Conservation (phyloP, 2,113 vertebrate genomes). For the Podarcis cretensis region DNA sequence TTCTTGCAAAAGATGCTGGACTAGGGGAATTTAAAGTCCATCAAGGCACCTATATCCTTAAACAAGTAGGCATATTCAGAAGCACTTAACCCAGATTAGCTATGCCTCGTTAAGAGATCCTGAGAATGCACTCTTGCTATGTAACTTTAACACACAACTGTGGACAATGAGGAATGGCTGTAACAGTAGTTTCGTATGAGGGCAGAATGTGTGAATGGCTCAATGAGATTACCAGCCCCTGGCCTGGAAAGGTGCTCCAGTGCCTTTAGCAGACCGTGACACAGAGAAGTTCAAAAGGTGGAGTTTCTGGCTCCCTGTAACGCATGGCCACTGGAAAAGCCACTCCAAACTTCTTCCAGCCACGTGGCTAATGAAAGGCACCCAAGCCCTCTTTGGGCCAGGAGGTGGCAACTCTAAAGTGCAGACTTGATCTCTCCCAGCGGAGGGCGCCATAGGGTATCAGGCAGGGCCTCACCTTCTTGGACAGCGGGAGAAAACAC, state of each 20-base stretch:
- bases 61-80: background rate
- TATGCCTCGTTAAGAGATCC: background rate
- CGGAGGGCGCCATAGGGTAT: background rate
- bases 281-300: background rate
- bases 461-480: slow-evolving; percentile 34
- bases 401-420: slow-evolving; percentile 10
- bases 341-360: background rate
- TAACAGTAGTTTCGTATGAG: background rate
- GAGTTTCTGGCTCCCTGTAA: background rate
- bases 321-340: background rate
- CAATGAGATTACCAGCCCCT: background rate
- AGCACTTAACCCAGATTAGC: background rate
- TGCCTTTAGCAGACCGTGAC: background rate
- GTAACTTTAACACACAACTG: background rate
- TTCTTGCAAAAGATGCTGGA: background rate
- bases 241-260: background rate
- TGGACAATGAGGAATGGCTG: background rate
- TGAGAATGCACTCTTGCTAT: background rate
- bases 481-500: slow-evolving; percentile 34
- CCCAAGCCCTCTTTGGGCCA: background rate
- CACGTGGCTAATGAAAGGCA: background rate
- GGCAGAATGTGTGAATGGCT: background rate
- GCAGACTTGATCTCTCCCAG: background rate
- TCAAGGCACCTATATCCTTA: background rate
- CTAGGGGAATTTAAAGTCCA: background rate